Conservation (phyloP, 2,888 invertebrate genomes). For the Maniola hyperantus region DNA sequence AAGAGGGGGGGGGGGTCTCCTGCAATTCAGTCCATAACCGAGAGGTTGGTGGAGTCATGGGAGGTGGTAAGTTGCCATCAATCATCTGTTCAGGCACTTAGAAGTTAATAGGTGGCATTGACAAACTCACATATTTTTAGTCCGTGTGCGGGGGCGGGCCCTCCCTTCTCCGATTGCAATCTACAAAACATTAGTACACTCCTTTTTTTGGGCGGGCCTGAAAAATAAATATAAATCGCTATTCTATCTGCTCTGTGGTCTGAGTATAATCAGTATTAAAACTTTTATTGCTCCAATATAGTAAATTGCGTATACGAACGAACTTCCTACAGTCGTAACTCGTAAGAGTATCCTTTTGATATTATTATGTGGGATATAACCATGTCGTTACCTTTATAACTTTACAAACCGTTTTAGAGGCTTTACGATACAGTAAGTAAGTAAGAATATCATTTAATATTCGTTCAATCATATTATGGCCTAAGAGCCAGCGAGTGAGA, state of each 20-base stretch:
- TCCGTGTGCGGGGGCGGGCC: too few species aligned
- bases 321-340: constrained; percentile 11
- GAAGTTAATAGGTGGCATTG: too few species aligned
- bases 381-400: background rate
- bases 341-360: background rate
- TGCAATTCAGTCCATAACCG: too few species aligned
- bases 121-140: too few species aligned
- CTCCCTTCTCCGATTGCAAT: too few species aligned
- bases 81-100: too few species aligned
- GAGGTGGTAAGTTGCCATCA: too few species aligned
- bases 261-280: constrained; percentile 27
- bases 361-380: background rate
- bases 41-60: too few species aligned
- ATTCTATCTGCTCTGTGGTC: constrained; percentile 1
- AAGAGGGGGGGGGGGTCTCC: too few species aligned
- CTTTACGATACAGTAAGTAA: background rate
- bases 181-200: too few species aligned
- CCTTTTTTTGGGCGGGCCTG: too few species aligned
- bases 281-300: constrained; percentile 31
- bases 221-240: background rate
- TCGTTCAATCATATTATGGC: background rate
- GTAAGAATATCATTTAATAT: background rate
- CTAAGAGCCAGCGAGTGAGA: background rate
- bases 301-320: constrained; percentile 27
- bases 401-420: background rate